phyloP scores from a whole-genome alignment of 2,888 invertebrate genomes.

The Pachymerium ferrugineum region DNA sequence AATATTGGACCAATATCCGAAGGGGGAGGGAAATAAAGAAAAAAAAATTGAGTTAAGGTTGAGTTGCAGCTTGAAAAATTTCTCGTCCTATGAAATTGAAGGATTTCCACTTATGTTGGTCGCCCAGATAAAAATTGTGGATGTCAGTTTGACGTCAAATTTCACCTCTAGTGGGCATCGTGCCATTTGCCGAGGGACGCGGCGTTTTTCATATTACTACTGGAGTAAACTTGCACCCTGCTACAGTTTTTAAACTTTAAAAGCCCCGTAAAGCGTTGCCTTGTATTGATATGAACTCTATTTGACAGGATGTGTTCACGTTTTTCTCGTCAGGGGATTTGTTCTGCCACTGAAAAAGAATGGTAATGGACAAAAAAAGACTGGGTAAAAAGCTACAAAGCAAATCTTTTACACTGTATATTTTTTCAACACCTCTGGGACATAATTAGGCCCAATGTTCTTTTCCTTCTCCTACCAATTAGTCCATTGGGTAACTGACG shows the following conservation, averaged over 20 bases:
- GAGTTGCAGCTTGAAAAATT: conserved; percentile 19
- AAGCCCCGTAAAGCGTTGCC: not conserved
- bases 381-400: too few relatives aligned
- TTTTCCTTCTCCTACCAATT: not conserved
- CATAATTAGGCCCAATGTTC: not conserved
- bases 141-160: conserved; percentile 27
- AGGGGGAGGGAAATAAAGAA: not conserved
- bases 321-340: not conserved
- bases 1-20: conserved; percentile 6
- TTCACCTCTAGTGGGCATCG: conserved; percentile 14
- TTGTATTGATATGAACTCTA: not conserved
- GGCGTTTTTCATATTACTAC: conserved; percentile 8
- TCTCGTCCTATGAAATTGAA: conserved; percentile 20
- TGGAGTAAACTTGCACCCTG: not conserved
- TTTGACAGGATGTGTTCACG: not conserved
- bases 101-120: conserved; percentile 24
- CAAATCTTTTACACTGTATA: not conserved
- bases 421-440: not conserved
- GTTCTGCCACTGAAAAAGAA: not conserved
- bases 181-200: conserved; percentile 2
- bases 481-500: not conserved
- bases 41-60: conserved; percentile 20
- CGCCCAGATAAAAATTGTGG: conserved; percentile 22
- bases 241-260: not conserved
- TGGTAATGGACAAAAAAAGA: conserved; percentile 1